Percentiles rank a stretch among this genome's conserved stretches.
Evolutionary conservation across 2,113 vertebrate species (phyloP).

Genomic region (Ceyx cyanopectus): DNA sequence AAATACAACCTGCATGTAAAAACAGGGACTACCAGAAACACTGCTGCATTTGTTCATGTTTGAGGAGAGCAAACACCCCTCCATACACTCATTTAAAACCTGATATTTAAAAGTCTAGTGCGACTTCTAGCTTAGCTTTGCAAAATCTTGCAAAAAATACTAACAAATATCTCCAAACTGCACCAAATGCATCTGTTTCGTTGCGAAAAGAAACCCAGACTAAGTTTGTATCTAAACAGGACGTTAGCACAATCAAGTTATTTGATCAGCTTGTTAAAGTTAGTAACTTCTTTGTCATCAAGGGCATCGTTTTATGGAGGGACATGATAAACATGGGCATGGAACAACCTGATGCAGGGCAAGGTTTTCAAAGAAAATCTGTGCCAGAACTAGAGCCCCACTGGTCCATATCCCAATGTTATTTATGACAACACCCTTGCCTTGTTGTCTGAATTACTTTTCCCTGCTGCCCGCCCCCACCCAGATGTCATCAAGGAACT

Average conservation of each 20-base stretch:
- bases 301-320: not conserved
- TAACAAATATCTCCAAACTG: not conserved
- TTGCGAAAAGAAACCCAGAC: not conserved
- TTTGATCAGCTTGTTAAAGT: not conserved
- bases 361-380: not conserved
- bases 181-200: not conserved
- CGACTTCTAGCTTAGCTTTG: fast-evolving
- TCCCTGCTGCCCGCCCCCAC: not conserved
- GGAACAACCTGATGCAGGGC: not conserved
- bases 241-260: not conserved
- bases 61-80: not conserved
- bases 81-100: not conserved
- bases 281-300: not conserved
- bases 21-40: not conserved
- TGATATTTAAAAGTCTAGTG: not conserved
- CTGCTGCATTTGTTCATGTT: not conserved
- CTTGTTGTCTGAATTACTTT: not conserved
- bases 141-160: not conserved
- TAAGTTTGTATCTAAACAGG: not conserved
- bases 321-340: fast-evolving
- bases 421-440: not conserved
- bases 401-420: not conserved
- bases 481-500: not conserved
- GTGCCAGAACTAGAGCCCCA: not conserved
- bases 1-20: not conserved